Evolutionary conservation across 1,140 invertebrate species (phyloP).

Genomic region (Lepidotrigona ventralis): DNA sequence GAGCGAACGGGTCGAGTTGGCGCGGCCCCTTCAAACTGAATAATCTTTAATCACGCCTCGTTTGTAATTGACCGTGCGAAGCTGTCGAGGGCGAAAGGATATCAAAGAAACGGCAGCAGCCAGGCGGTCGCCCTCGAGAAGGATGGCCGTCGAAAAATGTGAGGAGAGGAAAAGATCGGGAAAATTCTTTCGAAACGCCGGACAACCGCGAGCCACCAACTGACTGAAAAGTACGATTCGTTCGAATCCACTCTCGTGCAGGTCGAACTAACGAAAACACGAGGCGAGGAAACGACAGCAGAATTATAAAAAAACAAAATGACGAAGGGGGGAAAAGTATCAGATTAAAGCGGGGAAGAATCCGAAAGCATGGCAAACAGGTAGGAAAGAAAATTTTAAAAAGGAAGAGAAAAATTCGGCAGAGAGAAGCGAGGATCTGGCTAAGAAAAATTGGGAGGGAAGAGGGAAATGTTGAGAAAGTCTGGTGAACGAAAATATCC

Average conservation of each 20-base stretch:
- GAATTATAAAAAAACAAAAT: background rate
- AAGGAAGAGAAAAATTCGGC: background rate
- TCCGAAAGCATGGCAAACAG: background rate
- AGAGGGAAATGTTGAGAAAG: background rate
- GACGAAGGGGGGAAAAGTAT: background rate
- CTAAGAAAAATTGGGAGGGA: background rate
- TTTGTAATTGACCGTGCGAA: constrained; percentile 23
- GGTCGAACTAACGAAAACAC: background rate
- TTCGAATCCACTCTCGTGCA: background rate
- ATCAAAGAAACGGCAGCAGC: constrained; percentile 18
- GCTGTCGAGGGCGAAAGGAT: background rate
- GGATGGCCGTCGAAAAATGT: background rate
- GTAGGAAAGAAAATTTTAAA: background rate
- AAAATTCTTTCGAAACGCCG: constrained; percentile 21
- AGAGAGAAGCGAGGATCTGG: background rate
- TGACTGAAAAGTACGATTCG: background rate
- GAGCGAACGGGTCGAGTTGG: background rate
- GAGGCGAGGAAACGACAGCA: background rate
- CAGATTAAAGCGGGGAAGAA: background rate
- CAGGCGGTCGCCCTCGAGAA: background rate
- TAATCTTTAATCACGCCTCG: constrained; percentile 41
- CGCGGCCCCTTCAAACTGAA: background rate
- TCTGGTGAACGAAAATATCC: background rate
- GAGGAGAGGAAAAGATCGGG: constrained; percentile 3
- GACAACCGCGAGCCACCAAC: background rate